A percentile compares a stretch with the other conserved stretches of the same genome.
These are phyloP conservation scores for Arctia plantaginis DNA, from an alignment of 2,888 invertebrate genomes.

Conservation along the genomic window DNA sequence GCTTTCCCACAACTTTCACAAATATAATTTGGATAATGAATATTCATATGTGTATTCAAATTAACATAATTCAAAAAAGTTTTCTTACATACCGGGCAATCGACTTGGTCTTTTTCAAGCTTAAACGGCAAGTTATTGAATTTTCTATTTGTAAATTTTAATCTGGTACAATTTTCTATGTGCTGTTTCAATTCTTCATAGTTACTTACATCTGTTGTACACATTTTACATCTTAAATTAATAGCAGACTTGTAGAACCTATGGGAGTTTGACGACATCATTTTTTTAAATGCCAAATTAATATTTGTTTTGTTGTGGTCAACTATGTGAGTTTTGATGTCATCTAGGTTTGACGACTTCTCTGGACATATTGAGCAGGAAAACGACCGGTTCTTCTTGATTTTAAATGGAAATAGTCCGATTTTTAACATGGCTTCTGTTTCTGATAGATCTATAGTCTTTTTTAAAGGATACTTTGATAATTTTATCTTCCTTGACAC, in stretches of 20 bases:
- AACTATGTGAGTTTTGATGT: conserved; percentile 66
- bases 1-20: conserved; percentile 85
- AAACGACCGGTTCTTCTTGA: conserved; percentile 65
- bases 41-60: conserved; percentile 83
- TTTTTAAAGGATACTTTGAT: conserved; percentile 57
- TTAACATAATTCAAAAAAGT: conserved; percentile 77
- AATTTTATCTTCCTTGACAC: conserved; percentile 45
- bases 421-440: conserved; percentile 67
- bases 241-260: conserved; percentile 64
- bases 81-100: conserved; percentile 79
- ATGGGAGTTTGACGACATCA: conserved; percentile 70
- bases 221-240: conserved; percentile 72
- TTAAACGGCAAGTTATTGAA: conserved; percentile 79
- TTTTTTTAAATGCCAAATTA: conserved; percentile 74
- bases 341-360: conserved; percentile 65
- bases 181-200: conserved; percentile 70
- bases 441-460: conserved; percentile 60
- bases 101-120: conserved; percentile 78
- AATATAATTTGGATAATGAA: conserved; percentile 82
- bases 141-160: conserved; percentile 55
- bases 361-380: conserved; percentile 73
- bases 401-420: conserved; percentile 79
- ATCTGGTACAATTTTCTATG: conserved; percentile 65
- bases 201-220: conserved; percentile 66
- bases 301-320: conserved; percentile 69